These are phyloP conservation scores for Phytoseiulus persimilis DNA, from an alignment of 2,888 invertebrate species.

Conservation along the genomic window DNA sequence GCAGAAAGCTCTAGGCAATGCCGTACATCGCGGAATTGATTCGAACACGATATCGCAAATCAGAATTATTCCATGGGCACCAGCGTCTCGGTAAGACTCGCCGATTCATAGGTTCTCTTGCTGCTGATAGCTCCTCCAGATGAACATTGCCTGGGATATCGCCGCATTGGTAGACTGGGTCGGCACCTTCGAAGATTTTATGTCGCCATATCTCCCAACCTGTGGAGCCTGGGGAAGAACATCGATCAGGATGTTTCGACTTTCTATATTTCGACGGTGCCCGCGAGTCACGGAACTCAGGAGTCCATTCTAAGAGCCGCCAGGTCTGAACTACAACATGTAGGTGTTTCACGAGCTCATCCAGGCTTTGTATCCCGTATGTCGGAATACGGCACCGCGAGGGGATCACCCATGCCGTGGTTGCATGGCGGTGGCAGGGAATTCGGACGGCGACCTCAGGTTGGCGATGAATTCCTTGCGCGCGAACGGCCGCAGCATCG, in stretches of 20 bases:
- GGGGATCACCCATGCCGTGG: too few relatives aligned
- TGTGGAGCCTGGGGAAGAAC: neutral
- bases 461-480: too few relatives aligned
- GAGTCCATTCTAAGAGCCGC: too few relatives aligned
- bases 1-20: neutral
- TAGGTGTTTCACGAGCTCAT: too few relatives aligned
- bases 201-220: neutral
- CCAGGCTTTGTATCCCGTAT: too few relatives aligned
- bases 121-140: slow-evolving; percentile 34
- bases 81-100: neutral
- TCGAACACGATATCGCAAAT: neutral
- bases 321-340: too few relatives aligned
- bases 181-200: neutral
- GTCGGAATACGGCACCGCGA: too few relatives aligned
- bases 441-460: too few relatives aligned
- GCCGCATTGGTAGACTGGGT: neutral
- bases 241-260: neutral
- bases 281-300: too few relatives aligned
- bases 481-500: too few relatives aligned
- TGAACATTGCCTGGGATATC: slow-evolving; percentile 27
- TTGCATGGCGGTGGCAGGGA: too few relatives aligned
- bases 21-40: neutral
- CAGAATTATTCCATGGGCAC: neutral
- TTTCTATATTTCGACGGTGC: too few relatives aligned
- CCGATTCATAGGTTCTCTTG: neutral